Percentiles rank a stretch among this genome's conserved stretches.
Evolutionary conservation across 2,888 invertebrate genomes (phyloP).

Genomic region (Electrophaes corylata): DNA sequence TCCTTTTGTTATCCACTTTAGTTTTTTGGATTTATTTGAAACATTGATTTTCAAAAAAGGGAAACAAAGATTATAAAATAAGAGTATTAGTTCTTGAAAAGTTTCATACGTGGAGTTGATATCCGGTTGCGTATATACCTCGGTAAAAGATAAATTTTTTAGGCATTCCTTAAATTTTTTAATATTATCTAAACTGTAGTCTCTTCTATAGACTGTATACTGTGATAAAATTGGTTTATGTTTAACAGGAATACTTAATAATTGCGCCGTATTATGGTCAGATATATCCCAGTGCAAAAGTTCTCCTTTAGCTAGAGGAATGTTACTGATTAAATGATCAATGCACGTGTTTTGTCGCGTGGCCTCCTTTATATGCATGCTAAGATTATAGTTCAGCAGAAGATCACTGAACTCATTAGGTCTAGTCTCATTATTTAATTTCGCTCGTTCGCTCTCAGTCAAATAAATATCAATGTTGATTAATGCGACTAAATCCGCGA

Average conservation of each 20-base stretch:
- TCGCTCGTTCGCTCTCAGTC: no score
- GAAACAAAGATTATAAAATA: not conserved
- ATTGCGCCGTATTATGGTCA: not conserved
- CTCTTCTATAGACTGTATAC: not conserved
- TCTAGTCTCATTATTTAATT: no score
- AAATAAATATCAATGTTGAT: no score
- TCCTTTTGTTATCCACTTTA: not conserved
- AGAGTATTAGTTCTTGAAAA: not conserved
- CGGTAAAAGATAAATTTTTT: not conserved
- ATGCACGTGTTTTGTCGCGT: not conserved
- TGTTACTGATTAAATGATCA: not conserved
- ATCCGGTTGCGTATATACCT: not conserved
- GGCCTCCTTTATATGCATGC: not conserved
- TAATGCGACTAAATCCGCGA: no score
- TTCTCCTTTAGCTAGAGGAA: not conserved
- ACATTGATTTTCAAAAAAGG: not conserved
- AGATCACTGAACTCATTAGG: not conserved
- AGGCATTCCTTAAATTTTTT: not conserved
- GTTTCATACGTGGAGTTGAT: not conserved
- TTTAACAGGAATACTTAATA: not conserved
- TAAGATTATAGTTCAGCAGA: not conserved
- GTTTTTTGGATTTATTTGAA: not conserved
- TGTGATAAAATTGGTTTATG: no score
- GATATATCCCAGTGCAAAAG: no score
- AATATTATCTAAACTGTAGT: not conserved